Evolutionary conservation across 2,113 vertebrate genomes (phyloP).

Genomic region (Marmota flaviventris): DNA sequence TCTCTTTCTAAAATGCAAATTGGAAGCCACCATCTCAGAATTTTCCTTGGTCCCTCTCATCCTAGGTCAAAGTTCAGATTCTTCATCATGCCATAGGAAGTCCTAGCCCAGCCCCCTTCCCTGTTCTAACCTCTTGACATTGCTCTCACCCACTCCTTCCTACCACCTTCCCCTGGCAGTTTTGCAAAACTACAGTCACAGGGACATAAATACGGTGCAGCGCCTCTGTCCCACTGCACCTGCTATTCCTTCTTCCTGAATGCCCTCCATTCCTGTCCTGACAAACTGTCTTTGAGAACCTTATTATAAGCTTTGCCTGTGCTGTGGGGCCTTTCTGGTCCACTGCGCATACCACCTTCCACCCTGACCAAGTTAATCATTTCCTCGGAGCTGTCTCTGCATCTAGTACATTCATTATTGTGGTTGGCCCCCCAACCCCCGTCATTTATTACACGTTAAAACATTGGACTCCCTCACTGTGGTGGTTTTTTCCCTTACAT

Average conservation of each 20-base stretch:
- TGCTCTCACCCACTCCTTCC: not conserved
- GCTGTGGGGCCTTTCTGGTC: not conserved
- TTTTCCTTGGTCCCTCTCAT: not conserved
- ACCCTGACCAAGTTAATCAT: not conserved
- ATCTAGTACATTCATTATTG: too few relatives aligned
- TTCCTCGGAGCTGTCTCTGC: not conserved
- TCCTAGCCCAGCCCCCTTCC: not conserved
- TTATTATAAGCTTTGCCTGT: not conserved
- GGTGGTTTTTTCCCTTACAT: not conserved
- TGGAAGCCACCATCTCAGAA: not conserved
- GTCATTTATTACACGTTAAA: not conserved
- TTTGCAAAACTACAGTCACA: too few relatives aligned
- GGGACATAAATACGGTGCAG: not conserved
- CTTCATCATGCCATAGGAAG: not conserved
- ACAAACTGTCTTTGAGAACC: not conserved
- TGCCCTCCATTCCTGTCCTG: not conserved
- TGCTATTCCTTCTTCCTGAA: not conserved
- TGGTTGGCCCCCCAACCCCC: too few relatives aligned
- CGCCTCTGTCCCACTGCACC: not conserved
- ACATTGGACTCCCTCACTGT: not conserved
- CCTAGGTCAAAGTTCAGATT: not conserved
- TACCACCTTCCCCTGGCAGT: too few relatives aligned
- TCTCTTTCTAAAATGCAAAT: not conserved
- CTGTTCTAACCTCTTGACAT: not conserved
- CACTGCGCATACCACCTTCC: too few relatives aligned